These are phyloP conservation scores for Mareca strepera DNA, from an alignment of 2,797 vertebrate genomes.

Conservation along the genomic window DNA sequence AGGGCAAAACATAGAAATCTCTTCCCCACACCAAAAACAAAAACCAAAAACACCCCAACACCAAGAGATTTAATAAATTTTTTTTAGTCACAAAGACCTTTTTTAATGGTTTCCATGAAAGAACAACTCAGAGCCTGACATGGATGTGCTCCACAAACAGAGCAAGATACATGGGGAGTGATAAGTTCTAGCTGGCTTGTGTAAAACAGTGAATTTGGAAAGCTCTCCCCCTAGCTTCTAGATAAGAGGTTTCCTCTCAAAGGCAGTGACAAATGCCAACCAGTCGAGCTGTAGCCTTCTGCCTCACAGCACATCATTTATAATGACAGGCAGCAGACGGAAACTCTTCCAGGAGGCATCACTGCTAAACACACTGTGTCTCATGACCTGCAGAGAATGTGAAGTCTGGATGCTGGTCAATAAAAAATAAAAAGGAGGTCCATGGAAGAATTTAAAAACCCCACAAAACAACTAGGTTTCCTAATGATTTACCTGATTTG, in stretches of 20 bases:
- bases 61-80: background rate
- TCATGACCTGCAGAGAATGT: background rate
- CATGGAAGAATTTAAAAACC: background rate
- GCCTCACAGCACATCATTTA: constrained; percentile 33
- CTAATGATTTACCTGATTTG: background rate
- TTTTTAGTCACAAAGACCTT: background rate
- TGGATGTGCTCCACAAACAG: background rate
- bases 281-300: constrained; percentile 30
- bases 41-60: background rate
- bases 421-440: background rate
- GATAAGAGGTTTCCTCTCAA: constrained; percentile 28
- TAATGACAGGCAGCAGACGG: constrained; percentile 6
- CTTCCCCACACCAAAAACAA: background rate
- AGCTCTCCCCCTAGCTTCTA: constrained; percentile 24
- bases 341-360: constrained; percentile 18
- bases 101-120: background rate
- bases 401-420: background rate
- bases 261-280: constrained; percentile 16
- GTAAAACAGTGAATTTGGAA: constrained; percentile 18
- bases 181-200: background rate
- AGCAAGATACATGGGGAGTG: background rate
- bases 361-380: background rate
- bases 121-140: background rate
- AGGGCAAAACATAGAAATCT: background rate
- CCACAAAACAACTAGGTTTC: background rate